A percentile compares a stretch with the other conserved stretches of the same genome.
Conservation (phyloP, 1,140 invertebrate genomes). For the Anastrepha obliqua region DNA sequence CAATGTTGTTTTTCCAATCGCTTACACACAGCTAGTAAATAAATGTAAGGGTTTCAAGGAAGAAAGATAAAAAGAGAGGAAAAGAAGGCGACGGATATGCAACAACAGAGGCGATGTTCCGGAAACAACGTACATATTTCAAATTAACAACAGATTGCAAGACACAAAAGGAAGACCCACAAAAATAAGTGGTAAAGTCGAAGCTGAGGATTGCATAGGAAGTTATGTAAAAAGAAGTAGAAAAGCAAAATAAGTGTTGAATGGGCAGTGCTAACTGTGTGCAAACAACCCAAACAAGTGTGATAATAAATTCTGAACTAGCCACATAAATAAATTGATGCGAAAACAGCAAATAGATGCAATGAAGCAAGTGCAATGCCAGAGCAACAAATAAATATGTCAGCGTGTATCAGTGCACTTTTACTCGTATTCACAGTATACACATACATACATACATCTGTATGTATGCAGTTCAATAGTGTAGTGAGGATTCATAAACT, state of each 20-base stretch:
- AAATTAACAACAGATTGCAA: slow-evolving; percentile 3
- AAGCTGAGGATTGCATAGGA: neutral
- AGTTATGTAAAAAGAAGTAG: neutral
- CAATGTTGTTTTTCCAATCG: neutral
- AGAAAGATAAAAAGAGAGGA: neutral
- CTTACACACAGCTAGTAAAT: neutral
- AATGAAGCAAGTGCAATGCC: neutral
- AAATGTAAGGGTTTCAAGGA: neutral
- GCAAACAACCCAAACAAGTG: neutral
- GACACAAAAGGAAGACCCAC: neutral
- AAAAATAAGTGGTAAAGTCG: neutral
- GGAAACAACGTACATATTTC: slow-evolving; percentile 21
- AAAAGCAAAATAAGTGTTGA: neutral
- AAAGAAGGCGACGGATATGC: neutral
- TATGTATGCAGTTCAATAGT: too few relatives aligned
- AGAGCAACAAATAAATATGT: neutral
- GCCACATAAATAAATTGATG: neutral
- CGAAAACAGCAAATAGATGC: neutral
- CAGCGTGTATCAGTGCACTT: too few relatives aligned
- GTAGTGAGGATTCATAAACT: too few relatives aligned
- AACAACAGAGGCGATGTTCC: neutral
- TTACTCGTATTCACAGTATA: too few relatives aligned
- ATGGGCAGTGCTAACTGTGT: neutral
- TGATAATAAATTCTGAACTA: too few relatives aligned
- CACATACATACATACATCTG: too few relatives aligned